phyloP scores from a whole-genome alignment of 1,140 invertebrate genomes.

The Conus ventricosus region DNA sequence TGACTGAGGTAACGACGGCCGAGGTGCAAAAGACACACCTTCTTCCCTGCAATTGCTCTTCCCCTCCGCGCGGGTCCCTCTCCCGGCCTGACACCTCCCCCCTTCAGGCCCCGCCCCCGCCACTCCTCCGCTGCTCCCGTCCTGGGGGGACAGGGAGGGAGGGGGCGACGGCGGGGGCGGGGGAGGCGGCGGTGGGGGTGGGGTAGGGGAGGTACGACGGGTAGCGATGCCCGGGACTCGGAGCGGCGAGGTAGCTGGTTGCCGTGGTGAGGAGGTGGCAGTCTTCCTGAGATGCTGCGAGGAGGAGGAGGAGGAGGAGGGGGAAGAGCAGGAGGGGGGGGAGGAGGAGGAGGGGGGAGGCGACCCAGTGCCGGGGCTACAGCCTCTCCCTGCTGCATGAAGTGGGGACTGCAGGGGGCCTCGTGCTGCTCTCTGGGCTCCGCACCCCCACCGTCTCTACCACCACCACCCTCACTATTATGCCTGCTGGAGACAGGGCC shows the following conservation, averaged over 20 bases:
- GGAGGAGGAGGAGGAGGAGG: neutral
- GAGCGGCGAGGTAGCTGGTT: constrained; percentile 33
- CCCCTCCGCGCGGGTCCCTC: neutral
- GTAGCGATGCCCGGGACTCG: constrained; percentile 32
- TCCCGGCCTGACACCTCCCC: neutral
- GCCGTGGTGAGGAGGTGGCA: constrained; percentile 1
- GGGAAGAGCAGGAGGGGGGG: neutral
- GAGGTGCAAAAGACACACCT: constrained; percentile 35
- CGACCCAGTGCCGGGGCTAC: neutral
- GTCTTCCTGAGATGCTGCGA: constrained; percentile 31
- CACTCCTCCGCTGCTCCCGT: neutral
- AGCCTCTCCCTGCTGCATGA: neutral
- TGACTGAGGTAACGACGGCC: constrained; percentile 36
- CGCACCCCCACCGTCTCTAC: neutral
- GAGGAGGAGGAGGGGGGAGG: neutral
- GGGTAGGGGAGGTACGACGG: constrained; percentile 3
- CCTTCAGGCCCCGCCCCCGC: neutral
- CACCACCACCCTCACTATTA: neutral
- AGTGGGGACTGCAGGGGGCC: neutral
- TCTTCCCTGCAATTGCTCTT: constrained; percentile 18
- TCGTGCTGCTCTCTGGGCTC: neutral
- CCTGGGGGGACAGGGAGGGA: neutral
- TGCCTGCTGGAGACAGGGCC: neutral
- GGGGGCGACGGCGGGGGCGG: constrained; percentile 16
- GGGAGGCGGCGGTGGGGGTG: constrained; percentile 18